Base-by-base conservation (phyloP, 2,797 vertebrate genomes). In the Valencia hispanica region DNA sequence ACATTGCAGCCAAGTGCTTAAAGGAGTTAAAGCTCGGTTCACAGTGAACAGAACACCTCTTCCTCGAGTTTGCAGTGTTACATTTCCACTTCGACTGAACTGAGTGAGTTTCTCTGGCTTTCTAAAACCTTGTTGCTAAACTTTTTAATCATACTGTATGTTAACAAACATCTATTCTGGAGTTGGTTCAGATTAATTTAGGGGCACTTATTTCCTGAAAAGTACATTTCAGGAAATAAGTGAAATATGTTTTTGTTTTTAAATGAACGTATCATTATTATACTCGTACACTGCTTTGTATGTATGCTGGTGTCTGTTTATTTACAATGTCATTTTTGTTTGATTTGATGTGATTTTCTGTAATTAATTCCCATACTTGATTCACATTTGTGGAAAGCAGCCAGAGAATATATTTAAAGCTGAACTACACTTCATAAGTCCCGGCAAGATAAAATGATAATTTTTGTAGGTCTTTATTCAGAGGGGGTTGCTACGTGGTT, bases 61-160 rank as follows among this genome's bases (percentile, higher is more conserved):
- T 57, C 48, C 68, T 81, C 20, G 61, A 3, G 22, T 73, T 82
- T 53, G 45, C 50, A 20, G 18, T 27, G 47, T 72, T 70, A 32
- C 48, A 51, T 61, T 78, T 74, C 69, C 48, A 70, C 84, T 71
- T 12, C 72, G 10, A 20, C 10, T 84, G 50, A 87, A 69, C 86
- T 73, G 79, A 85, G 93, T 93, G 82, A 94, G 93, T 94, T 48
- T 82, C 72, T 2, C 70, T 18, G 27, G 14, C 25, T 55, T 27
- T 55, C 5, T 39, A 41, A 2, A 39, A 18, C 41, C 30, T 68
- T 15, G 4, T 11, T 12, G 4, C 47, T n/a, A 30, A 0, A 55
- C 0, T 15, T 76, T 65, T 71, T 3, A 72, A 78, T 70, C 61
- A 30, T 50, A 41, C 3, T 79, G 71, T 5, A 32, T 66, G 2